These are phyloP conservation scores for Nycteola revayana DNA, from an alignment of 2,888 invertebrate genomes.

Conservation along the genomic window DNA sequence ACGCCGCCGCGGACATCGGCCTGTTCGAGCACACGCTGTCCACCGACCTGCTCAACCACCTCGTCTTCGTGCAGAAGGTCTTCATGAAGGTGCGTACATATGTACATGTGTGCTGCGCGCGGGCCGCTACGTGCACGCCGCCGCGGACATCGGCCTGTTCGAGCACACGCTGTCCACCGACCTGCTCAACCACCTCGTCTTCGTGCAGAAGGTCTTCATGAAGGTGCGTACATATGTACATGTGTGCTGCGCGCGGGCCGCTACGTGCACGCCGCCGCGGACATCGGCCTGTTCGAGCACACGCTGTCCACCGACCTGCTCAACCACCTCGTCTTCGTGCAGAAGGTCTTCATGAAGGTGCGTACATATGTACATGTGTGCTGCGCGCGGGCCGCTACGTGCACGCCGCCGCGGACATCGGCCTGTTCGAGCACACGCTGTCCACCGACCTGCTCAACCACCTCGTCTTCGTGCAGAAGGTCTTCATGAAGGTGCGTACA, in stretches of 20 bases:
- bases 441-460: conserved; percentile 99
- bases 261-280: conserved; percentile 95
- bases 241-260: conserved; percentile 94
- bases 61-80: conserved; percentile 99
- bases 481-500: conserved; percentile 97
- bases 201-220: conserved; percentile 99
- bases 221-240: no score
- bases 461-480: conserved; percentile 98
- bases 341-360: conserved; percentile 98
- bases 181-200: conserved; percentile 97
- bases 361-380: no score
- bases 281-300: conserved; percentile 94
- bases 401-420: conserved; percentile 94
- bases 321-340: conserved; percentile 98
- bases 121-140: conserved; percentile 94
- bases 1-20: conserved; percentile 94
- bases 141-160: conserved; percentile 93
- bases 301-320: conserved; percentile 98
- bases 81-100: conserved; percentile 80
- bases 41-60: conserved; percentile 97
- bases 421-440: conserved; percentile 94
- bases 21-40: conserved; percentile 97
- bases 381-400: conserved; percentile 94
- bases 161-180: conserved; percentile 99
- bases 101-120: conserved; percentile 92